Base-by-base conservation (phyloP, 2,797 vertebrate species). In the Apogon talboti region DNA sequence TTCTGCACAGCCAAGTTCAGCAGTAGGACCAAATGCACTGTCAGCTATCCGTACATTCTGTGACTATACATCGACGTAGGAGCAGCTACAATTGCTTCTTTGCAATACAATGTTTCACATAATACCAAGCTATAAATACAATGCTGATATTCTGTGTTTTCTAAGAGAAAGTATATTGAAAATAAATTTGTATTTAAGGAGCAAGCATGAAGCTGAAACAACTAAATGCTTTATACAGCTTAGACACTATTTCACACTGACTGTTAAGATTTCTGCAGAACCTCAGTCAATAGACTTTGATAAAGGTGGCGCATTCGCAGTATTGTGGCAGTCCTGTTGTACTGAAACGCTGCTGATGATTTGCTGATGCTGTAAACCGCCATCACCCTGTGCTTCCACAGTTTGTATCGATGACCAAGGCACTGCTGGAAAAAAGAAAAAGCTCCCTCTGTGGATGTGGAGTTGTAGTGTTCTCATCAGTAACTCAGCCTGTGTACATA, bases 371-470 rank as follows among this genome's bases (percentile, higher is more conserved):
- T 42, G 37, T 48, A 35, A 37, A 51, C 40, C 13, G 44, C 47
- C 40, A 5, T 37, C 24, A 33, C 33, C 21, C 42, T 47, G 24
- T 47, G 48, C 48, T 72, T 65, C 46, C 48, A 51, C 24, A 53
- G 43, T 59, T 21, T 58, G 37, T 48, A 24, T 15, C 18, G 6
- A 48, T 42, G 43, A 59, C 55, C 55, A 49, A 21, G 47, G 13
- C 33, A 54, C 35, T 54, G 50, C 54, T 48, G 9, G 11, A 21
- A 15, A 35, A 10, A 35, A 35, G 33, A 19, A 38, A 59, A 50
- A 9, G 14, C 15, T 63, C 33, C 33, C 35, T 9, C 37, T 15
- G 37, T 50, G 41, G 18, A 37, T 18, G 54, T 58, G 35, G 37
- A 54, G 43, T n/a, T 24, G 19, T 42, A 3, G 35, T 10, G 33